Percentiles rank a stretch among this genome's conserved stretches.
These are phyloP conservation scores for Porites rus DNA, from an alignment of 92 coral and sea anemone species.

Conservation along the genomic window DNA sequence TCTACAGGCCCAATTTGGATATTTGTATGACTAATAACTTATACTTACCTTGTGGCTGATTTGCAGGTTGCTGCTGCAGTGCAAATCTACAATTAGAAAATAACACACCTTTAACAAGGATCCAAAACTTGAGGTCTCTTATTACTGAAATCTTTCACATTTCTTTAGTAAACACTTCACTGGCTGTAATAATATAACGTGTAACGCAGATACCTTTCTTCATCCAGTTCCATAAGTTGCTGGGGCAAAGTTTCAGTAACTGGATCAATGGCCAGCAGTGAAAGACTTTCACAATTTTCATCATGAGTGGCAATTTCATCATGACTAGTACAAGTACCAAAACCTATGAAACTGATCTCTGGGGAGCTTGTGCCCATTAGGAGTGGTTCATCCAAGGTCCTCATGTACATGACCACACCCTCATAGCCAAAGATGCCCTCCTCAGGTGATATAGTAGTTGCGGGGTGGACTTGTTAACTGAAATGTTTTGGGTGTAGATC, in stretches of 20 bases:
- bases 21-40: not conserved
- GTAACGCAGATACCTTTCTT: not conserved
- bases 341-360: constrained; percentile 27
- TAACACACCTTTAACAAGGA: constrained; percentile 16
- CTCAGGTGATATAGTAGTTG: constrained; percentile 7
- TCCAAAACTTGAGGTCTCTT: constrained; percentile 28
- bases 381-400: constrained; percentile 28
- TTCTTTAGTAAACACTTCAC: constrained; percentile 2
- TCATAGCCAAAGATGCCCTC: not conserved
- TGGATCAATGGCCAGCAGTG: constrained; percentile 27
- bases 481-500: constrained; percentile 50
- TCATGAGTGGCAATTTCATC: constrained; percentile 22
- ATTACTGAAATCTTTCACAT: constrained; percentile 12
- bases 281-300: not conserved
- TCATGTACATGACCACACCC: constrained; percentile 24
- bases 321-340: constrained; percentile 20
- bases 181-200: too few relatives aligned
- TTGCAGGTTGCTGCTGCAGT: constrained; percentile 15
- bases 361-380: constrained; percentile 5
- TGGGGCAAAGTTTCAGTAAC: constrained; percentile 28
- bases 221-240: constrained; percentile 26
- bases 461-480: not conserved
- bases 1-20: too few relatives aligned
- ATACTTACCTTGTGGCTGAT: constrained; percentile 3
- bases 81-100: constrained; percentile 7